phyloP scores from a whole-genome alignment of 2,113 vertebrate genomes.

The Eulacestoma nigropectus region DNA sequence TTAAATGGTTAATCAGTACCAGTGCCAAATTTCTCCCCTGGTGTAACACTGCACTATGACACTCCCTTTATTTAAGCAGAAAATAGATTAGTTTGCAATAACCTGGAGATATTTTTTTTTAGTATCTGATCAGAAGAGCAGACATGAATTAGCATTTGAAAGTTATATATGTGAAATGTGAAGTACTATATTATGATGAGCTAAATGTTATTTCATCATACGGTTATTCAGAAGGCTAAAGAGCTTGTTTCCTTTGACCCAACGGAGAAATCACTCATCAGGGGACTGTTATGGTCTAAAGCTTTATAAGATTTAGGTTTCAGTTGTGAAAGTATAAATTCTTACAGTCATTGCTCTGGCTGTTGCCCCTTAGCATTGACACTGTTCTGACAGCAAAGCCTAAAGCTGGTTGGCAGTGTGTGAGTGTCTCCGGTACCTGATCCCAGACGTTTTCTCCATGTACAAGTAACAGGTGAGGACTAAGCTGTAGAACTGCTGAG shows the following conservation, averaged over 20 bases:
- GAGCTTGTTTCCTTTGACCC: background rate
- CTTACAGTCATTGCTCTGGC: background rate
- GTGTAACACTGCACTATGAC: background rate
- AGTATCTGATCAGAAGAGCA: background rate
- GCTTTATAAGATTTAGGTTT: background rate
- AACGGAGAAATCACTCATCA: background rate
- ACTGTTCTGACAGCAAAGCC: background rate
- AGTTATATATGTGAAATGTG: background rate
- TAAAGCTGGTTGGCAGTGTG: background rate
- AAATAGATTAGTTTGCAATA: background rate
- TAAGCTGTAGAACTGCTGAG: background rate
- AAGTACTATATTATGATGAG: background rate
- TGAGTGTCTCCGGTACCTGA: background rate
- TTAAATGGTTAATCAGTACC: background rate
- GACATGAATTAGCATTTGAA: background rate
- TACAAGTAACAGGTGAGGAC: background rate
- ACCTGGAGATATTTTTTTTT: background rate
- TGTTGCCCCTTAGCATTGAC: background rate
- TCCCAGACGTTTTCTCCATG: rapidly evolving
- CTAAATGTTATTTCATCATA: background rate
- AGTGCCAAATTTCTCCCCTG: background rate
- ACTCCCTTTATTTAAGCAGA: background rate
- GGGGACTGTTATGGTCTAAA: background rate
- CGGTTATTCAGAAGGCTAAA: background rate
- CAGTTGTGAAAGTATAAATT: background rate